These are phyloP conservation scores for Napeogenes sylphis DNA, from an alignment of 2,888 invertebrate genomes.

Conservation along the genomic window DNA sequence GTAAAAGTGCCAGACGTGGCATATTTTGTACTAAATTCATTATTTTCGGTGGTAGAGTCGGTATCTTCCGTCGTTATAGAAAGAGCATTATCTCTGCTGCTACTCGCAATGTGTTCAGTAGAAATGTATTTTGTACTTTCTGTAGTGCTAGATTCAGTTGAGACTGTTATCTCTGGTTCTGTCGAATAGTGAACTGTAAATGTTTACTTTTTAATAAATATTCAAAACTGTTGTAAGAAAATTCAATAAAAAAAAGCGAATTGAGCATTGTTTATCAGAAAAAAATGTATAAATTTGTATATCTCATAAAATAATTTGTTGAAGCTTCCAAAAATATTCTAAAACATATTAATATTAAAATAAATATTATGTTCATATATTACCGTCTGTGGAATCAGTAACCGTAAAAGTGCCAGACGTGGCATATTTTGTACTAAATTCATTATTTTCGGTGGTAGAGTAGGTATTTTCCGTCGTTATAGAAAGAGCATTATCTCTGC, in stretches of 20 bases:
- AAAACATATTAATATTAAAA: too few species aligned
- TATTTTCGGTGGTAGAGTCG: constrained; percentile 13
- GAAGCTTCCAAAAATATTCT: too few species aligned
- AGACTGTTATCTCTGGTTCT: background rate
- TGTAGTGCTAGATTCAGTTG: too few species aligned
- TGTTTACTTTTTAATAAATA: constrained; percentile 6
- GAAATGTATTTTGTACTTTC: too few species aligned
- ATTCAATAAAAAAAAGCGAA: too few species aligned
- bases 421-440: background rate
- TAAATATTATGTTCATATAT: background rate
- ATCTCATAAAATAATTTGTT: too few species aligned
- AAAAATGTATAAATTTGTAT: too few species aligned
- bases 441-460: too few species aligned
- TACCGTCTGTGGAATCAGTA: background rate
- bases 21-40: background rate
- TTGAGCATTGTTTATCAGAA: too few species aligned
- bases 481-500: background rate
- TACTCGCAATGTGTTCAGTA: too few species aligned
- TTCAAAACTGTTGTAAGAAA: background rate
- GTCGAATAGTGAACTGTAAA: background rate
- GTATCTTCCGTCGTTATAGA: constrained; percentile 4
- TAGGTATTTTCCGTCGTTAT: background rate
- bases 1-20: background rate
- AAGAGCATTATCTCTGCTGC: background rate
- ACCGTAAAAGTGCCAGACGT: background rate